Evolutionary conservation across 1,140 invertebrate species (phyloP), one percentile per base, ranked within the genome.

Genomic region (Drosophila saltans): DNA sequence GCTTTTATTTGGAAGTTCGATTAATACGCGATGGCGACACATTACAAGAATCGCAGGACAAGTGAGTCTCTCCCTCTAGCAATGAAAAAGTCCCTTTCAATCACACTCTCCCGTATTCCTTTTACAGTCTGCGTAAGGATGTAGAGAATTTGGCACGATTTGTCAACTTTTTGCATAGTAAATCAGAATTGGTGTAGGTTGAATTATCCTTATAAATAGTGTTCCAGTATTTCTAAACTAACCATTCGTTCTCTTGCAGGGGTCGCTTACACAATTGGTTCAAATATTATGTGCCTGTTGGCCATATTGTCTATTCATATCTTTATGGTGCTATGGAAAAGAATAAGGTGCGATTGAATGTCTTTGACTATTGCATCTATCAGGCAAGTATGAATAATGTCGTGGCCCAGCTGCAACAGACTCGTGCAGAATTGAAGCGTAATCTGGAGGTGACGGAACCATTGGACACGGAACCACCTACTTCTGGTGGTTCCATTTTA

Each of bases 251-350:
- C 8, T 41, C 10, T 48, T 68, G 2, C 21, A 82, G 84, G 0
- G 58, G 21, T 21, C 81, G 80, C 3, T 39, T 57, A 6, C 67
- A 81, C 16, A 90, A 86, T 58, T 86, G 80, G 75, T 76, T 91
- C 10, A 91, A 91, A 36, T 91, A 80, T 52, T 91, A 91, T 65
- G 65, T 90, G 39, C 90, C 90, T 1, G 83, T 91, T 21, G 78
- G 75, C 11, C 66, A 90, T 41, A 81, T 91, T 11, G 79, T 83
- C 11, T 91, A 91, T 56, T 90, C 90, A 1, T 90, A 69, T 59
- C 59, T 91, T 0, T 91, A 89, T 60, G 90, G 90, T 10, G 69
- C 83, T 26, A 60, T 91, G 66, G 90, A 91, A 56, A 91, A 91
- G 61, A 91, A 91, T 65, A 84, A 73, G 56, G 60, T 75, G 28